Conservation (phyloP, 2,888 invertebrate species). For the Lithodes maja region DNA sequence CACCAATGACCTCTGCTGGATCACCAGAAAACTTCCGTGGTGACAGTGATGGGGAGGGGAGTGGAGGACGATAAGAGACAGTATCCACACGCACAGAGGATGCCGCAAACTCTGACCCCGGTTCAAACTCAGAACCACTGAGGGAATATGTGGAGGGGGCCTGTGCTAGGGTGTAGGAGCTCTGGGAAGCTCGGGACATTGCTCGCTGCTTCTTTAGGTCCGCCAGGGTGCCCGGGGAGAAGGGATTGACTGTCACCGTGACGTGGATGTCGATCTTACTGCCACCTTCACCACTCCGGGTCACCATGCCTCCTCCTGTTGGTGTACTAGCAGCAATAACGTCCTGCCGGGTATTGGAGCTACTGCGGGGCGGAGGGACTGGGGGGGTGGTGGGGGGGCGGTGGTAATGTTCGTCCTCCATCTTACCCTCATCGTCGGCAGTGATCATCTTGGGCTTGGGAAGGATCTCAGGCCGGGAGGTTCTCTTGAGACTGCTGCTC, state of each 20-base stretch:
- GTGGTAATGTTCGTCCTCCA: not conserved
- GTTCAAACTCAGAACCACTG: constrained; percentile 43
- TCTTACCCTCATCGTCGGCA: not conserved
- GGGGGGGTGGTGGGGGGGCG: constrained; percentile 32
- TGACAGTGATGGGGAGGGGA: constrained; percentile 51
- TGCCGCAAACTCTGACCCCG: constrained; percentile 50
- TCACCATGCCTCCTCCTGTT: constrained; percentile 42
- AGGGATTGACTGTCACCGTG: constrained; percentile 83
- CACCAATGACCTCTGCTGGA: constrained; percentile 63
- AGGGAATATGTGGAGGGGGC: constrained; percentile 60
- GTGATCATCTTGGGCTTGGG: not conserved
- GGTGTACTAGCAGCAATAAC: constrained; percentile 16
- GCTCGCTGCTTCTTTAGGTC: constrained; percentile 95
- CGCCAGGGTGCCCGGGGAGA: constrained; percentile 83
- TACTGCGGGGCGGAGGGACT: constrained; percentile 61
- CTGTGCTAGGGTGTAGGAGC: constrained; percentile 50
- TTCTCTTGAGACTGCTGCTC: constrained; percentile 4
- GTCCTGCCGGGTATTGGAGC: constrained; percentile 46
- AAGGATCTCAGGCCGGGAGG: not conserved
- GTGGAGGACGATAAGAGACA: constrained; percentile 44
- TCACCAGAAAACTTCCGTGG: constrained; percentile 63
- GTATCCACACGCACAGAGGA: constrained; percentile 62
- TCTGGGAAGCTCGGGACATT: constrained; percentile 73
- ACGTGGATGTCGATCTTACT: constrained; percentile 86
- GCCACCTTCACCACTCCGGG: constrained; percentile 59